A percentile compares a stretch with the other conserved stretches of the same genome.
phyloP scores from a whole-genome alignment of 2,797 vertebrate species.

The Myotis pilosus region DNA sequence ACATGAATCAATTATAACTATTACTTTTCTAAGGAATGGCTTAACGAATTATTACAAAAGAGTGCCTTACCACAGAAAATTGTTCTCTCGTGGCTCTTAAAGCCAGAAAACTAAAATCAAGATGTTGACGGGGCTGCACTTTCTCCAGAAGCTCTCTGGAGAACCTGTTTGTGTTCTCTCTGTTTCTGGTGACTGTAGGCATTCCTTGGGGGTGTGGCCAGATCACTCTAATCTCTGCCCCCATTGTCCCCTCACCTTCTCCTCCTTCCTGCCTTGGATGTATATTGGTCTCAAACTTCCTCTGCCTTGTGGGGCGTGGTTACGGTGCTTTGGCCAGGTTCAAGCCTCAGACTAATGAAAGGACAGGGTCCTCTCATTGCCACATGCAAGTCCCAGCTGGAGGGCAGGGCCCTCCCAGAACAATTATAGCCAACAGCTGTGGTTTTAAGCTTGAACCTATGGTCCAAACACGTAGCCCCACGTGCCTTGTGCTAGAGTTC shows the following conservation, averaged over 20 bases:
- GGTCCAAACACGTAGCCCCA: too few relatives aligned
- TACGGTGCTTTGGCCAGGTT: too few relatives aligned
- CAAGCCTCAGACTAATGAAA: too few relatives aligned
- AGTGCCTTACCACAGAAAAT: not conserved
- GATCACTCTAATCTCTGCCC: too few relatives aligned
- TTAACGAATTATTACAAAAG: not conserved
- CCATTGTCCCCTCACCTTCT: not conserved
- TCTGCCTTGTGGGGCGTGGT: too few relatives aligned
- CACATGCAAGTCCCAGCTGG: too few relatives aligned
- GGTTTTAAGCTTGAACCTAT: too few relatives aligned
- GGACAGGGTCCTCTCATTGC: too few relatives aligned
- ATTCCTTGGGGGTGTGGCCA: not conserved
- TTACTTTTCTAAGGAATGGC: not conserved
- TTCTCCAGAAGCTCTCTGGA: not conserved
- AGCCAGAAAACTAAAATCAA: not conserved
- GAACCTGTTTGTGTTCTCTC: not conserved
- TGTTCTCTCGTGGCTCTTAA: not conserved
- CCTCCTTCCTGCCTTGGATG: not conserved
- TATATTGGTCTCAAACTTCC: not conserved
- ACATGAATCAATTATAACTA: not conserved
- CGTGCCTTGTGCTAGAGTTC: too few relatives aligned
- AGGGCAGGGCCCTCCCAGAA: too few relatives aligned
- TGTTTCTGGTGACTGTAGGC: not conserved
- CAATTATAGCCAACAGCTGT: too few relatives aligned
- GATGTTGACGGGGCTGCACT: accelerated